Evolutionary conservation across 2,888 invertebrate species (phyloP).

Genomic region (Noctuana brunneofusca): DNA sequence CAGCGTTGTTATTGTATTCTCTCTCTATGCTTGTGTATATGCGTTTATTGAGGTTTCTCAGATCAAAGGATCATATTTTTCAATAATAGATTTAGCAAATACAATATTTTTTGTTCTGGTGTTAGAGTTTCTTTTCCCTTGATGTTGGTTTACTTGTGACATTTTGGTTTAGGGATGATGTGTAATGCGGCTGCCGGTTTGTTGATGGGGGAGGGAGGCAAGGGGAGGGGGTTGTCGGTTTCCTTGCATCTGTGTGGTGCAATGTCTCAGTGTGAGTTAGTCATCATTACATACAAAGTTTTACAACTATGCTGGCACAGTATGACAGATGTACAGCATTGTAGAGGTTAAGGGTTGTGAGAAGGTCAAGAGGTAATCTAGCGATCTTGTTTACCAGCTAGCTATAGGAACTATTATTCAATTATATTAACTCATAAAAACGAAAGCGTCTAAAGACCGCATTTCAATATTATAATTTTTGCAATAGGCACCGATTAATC

Average conservation of each 20-base stretch:
- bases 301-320: constrained; percentile 25
- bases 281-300: constrained; percentile 21
- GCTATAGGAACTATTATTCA: constrained; percentile 17
- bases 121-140: constrained; percentile 32
- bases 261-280: constrained; percentile 11
- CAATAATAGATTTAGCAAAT: constrained; percentile 1
- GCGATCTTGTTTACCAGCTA: constrained; percentile 24
- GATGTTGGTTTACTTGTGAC: neutral
- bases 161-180: neutral
- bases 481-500: too few species aligned
- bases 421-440: constrained; percentile 9
- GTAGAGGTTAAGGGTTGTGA: constrained; percentile 30
- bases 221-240: constrained; percentile 11
- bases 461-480: too few species aligned
- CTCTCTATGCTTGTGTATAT: constrained; percentile 12
- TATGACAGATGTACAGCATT: constrained; percentile 7
- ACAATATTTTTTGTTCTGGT: neutral
- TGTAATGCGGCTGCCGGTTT: constrained; percentile 21
- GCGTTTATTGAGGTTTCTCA: constrained; percentile 6
- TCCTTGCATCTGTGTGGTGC: constrained; percentile 25
- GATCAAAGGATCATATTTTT: constrained; percentile 8
- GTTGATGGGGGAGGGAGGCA: constrained; percentile 13
- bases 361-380: constrained; percentile 27
- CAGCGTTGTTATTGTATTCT: constrained; percentile 21
- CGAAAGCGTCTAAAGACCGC: constrained; percentile 6